Percentiles rank a stretch among this genome's conserved stretches.
phyloP scores from a whole-genome alignment of 2,888 invertebrate genomes.

The Julus scanicus region DNA sequence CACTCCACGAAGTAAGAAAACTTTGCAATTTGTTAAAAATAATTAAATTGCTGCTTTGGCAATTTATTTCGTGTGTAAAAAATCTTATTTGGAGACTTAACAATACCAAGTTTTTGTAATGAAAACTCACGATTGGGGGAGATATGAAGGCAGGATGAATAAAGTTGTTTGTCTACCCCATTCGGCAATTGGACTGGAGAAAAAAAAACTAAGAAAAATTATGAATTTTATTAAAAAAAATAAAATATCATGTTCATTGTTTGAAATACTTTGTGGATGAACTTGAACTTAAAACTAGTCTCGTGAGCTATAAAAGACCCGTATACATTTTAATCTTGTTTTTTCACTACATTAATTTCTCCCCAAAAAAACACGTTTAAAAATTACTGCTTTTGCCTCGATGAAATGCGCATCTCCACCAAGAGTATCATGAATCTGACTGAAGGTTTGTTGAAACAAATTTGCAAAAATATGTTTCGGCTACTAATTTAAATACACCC shows the following conservation, averaged over 20 bases:
- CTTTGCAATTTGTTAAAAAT: conserved; percentile 19
- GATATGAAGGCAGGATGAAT: neutral
- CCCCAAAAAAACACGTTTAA: neutral
- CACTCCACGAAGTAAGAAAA: neutral
- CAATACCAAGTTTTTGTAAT: conserved; percentile 13
- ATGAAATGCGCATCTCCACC: neutral
- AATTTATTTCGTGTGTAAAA: neutral
- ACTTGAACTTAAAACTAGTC: conserved; percentile 20
- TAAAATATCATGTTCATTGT: neutral
- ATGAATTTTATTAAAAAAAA: neutral
- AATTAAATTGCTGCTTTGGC: conserved; percentile 28
- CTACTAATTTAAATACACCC: too few relatives aligned
- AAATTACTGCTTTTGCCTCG: neutral
- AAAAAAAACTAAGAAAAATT: neutral
- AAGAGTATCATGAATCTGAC: too few relatives aligned
- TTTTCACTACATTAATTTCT: neutral
- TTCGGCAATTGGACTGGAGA: neutral
- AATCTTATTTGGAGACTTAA: neutral
- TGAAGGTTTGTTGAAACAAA: too few relatives aligned
- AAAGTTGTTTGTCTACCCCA: conserved; percentile 28
- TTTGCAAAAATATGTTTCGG: too few relatives aligned
- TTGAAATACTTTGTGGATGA: neutral
- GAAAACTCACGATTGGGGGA: conserved; percentile 17
- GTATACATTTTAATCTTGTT: neutral
- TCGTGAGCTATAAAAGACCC: conserved; percentile 2